Conservation (phyloP, 2,113 vertebrate genomes). For the Scomber colias region DNA sequence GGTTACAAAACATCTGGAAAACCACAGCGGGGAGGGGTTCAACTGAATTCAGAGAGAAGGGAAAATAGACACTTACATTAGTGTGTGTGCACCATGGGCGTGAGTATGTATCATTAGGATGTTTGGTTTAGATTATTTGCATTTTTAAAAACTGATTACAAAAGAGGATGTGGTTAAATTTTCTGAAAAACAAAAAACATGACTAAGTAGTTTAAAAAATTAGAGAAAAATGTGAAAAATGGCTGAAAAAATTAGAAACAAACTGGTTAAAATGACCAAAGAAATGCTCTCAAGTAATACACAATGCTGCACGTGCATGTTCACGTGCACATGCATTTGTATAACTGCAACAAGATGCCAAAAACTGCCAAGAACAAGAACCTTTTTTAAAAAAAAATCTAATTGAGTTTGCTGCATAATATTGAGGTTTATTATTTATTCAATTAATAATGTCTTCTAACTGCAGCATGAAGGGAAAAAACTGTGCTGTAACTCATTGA, state of each 20-base stretch:
- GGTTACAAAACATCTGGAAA: slow-evolving; percentile 53
- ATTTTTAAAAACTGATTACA: not conserved
- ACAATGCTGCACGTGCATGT: slow-evolving; percentile 2
- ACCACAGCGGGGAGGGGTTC: slow-evolving; percentile 31
- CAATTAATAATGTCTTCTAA: not conserved
- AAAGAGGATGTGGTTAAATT: not conserved
- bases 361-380: not conserved
- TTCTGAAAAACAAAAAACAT: not conserved
- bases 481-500: not conserved
- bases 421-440: not conserved
- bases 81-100: not conserved
- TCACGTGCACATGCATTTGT: not conserved
- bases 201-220: not conserved
- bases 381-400: too few relatives aligned
- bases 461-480: not conserved
- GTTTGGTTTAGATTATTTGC: not conserved
- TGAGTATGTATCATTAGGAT: not conserved
- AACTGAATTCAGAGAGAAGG: slow-evolving; percentile 23
- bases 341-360: not conserved
- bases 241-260: not conserved
- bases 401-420: not conserved
- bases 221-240: not conserved
- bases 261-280: not conserved
- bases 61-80: slow-evolving; percentile 8
- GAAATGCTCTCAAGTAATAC: not conserved